Evolutionary conservation across 2,797 vertebrate genomes (phyloP), one percentile per base, ranked within the genome.

Genomic region (Bovichtus variegatus): DNA sequence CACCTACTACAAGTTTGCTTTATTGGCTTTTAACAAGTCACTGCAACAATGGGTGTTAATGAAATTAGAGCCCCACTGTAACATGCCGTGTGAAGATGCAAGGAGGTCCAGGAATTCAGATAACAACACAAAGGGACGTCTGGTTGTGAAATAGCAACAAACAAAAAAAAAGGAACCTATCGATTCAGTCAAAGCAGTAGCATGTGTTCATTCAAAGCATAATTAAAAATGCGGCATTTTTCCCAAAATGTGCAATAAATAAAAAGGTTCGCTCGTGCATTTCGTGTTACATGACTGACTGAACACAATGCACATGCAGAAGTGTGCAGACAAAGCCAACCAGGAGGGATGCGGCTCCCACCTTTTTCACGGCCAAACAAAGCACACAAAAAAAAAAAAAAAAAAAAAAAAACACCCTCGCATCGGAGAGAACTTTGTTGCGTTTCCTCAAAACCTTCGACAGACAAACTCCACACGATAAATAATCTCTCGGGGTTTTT

Each of bases 271-370:
- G 34, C 34, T 47, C 40, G 0, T 5, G 62, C 29, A 10, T 66
- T 47, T 3, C 0, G 25, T 29, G 60, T 27, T 23, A 43, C 36
- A 15, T 31, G 44, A 41, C 34, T 36, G 64, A 8, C 18, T 29
- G 54, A 55, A 59, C 63, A 58, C 57, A 29, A 9, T 16, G 70
- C 68, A 29, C 54, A 10, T 9, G 58, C 63, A 25, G 25, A 84
- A 82, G 84, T 85, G 63, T 46, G 73, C 71, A 69, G 73, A 87
- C 82, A 82, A 86, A 86, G 67, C 57, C 73, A 18, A 54, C 34
- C 25, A 3, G 13, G 25, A 50, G 51, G 25, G 83, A 81, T 46
- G 80, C 78, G 65, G 79, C 65, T 71, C 25, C 53, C 15, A 34
- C 51, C 31, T 58, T 27, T n/a, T 38, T 51, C 58, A 5, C 40